Percentiles rank a stretch among this genome's conserved stretches.
Evolutionary conservation across 2,113 vertebrate genomes (phyloP).

Genomic region (Bufo gargarizans): DNA sequence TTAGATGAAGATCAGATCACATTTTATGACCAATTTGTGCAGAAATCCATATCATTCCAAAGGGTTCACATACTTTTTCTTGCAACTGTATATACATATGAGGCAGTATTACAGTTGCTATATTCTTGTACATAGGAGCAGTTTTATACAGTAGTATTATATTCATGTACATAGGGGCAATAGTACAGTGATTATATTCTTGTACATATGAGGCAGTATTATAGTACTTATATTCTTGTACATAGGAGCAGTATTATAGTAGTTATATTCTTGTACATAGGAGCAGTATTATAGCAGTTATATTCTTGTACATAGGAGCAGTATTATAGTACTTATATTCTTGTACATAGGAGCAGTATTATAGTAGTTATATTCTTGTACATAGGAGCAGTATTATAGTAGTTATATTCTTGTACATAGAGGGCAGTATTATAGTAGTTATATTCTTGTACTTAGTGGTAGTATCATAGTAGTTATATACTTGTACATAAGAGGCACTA

Average conservation of each 20-base stretch:
- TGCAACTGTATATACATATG: background rate
- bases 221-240: background rate
- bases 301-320: background rate
- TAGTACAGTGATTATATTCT: background rate
- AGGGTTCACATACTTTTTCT: too few relatives aligned
- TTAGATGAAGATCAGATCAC: too few relatives aligned
- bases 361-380: too few relatives aligned
- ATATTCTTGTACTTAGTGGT: too few relatives aligned
- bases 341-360: too few relatives aligned
- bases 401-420: too few relatives aligned
- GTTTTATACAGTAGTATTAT: background rate
- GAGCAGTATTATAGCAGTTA: background rate
- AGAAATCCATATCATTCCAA: too few relatives aligned
- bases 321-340: background rate
- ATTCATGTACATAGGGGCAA: background rate
- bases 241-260: background rate
- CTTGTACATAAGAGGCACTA: too few relatives aligned
- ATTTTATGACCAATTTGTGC: too few relatives aligned
- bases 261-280: background rate
- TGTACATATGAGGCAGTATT: background rate
- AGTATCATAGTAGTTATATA: too few relatives aligned
- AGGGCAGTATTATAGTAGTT: too few relatives aligned
- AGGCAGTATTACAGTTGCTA: background rate
- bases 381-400: too few relatives aligned
- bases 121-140: background rate